phyloP scores from a whole-genome alignment of 2,888 invertebrate species.

The Euplagia quadripunctaria region DNA sequence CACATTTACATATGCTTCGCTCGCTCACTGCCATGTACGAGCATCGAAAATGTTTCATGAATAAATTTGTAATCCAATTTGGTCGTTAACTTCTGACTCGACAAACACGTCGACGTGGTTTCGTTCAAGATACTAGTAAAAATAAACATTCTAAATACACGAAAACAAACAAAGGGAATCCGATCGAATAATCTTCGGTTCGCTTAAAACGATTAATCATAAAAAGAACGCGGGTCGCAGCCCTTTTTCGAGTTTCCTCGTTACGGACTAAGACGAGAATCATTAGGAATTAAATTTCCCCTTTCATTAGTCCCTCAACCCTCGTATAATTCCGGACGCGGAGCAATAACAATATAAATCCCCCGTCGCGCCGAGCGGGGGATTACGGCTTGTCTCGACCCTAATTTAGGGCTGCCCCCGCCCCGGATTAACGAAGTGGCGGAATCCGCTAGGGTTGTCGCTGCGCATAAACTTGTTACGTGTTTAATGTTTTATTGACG shows the following conservation, averaged over 20 bases:
- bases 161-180: constrained; percentile 68
- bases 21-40: constrained; percentile 77
- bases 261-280: constrained; percentile 88
- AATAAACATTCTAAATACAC: constrained; percentile 67
- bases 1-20: constrained; percentile 85
- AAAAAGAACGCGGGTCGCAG: constrained; percentile 82
- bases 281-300: constrained; percentile 88
- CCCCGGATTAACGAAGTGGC: constrained; percentile 87
- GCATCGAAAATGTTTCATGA: constrained; percentile 86
- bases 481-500: constrained; percentile 88
- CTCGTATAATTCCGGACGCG: constrained; percentile 88
- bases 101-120: constrained; percentile 69
- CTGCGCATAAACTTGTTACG: constrained; percentile 87
- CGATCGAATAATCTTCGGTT: constrained; percentile 77
- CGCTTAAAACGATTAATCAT: constrained; percentile 80
- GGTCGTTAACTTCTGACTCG: constrained; percentile 78
- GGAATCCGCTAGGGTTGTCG: constrained; percentile 87
- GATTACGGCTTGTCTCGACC: constrained; percentile 88
- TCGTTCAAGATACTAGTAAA: constrained; percentile 60
- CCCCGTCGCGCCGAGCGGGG: constrained; percentile 87
- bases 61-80: constrained; percentile 86
- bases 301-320: constrained; percentile 88
- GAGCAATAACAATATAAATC: constrained; percentile 88
- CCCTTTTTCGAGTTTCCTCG: constrained; percentile 87
- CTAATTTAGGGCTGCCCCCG: constrained; percentile 88